Percentiles rank a stretch among this genome's conserved stretches.
phyloP scores from a whole-genome alignment of 2,797 vertebrate species.

The Buceros bicornis region DNA sequence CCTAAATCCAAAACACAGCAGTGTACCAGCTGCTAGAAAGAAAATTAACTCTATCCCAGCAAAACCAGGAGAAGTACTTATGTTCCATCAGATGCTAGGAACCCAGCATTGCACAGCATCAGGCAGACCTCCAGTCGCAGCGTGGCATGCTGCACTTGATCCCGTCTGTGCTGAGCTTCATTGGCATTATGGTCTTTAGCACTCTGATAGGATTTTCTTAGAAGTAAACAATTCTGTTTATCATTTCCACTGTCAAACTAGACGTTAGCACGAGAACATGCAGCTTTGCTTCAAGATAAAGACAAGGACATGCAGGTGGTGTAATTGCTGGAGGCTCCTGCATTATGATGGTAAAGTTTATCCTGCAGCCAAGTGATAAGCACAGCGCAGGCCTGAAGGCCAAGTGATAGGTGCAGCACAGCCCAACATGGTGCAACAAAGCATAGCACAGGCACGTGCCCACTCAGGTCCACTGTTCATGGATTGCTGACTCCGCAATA shows the following conservation, averaged over 20 bases:
- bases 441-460: neutral
- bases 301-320: neutral
- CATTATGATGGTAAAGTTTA: neutral
- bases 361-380: neutral
- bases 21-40: neutral
- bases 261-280: neutral
- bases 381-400: neutral
- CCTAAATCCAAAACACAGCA: neutral
- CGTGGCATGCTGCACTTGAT: neutral
- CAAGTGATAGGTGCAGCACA: neutral
- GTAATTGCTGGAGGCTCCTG: neutral
- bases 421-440: neutral
- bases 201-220: neutral
- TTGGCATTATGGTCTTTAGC: neutral
- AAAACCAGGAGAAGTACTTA: neutral
- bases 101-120: neutral
- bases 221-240: neutral
- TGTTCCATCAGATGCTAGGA: neutral
- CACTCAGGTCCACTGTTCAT: neutral
- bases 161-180: neutral
- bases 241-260: neutral
- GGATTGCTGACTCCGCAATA: neutral
- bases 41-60: neutral
- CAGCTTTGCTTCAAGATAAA: conserved; percentile 9
- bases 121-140: neutral